Evolutionary conservation across 92 coral and sea anemone species (phyloP).

Genomic region (Chrysogorgia sp.): DNA sequence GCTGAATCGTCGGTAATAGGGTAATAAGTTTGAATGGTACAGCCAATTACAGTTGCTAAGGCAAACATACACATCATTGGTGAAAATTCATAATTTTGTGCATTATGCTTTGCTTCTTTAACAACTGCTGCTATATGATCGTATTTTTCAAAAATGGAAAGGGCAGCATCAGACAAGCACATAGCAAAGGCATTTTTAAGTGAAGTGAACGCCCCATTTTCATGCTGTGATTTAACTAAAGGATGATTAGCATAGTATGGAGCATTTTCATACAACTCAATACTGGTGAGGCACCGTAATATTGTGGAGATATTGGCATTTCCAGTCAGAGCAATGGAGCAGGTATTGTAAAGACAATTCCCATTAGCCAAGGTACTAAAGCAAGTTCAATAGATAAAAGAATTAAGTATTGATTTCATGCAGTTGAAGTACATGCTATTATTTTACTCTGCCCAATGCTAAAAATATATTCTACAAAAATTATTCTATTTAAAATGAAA

Average conservation of each 20-base stretch:
- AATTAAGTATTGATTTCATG: too few species aligned
- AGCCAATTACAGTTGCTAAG: conserved; percentile 34
- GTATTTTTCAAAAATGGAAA: conserved; percentile 28
- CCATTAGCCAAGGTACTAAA: too few species aligned
- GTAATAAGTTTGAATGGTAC: conserved; percentile 47
- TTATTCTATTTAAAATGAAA: too few species aligned
- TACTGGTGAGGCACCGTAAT: too few species aligned
- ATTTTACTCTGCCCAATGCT: too few species aligned
- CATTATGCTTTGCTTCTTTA: conserved; percentile 41
- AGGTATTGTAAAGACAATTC: too few species aligned
- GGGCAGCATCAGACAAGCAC: conserved; percentile 48
- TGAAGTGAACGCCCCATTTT: conserved; percentile 42
- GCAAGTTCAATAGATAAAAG: too few species aligned
- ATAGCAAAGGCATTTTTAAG: conserved; percentile 52
- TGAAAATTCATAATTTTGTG: conserved; percentile 28
- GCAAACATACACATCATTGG: conserved; percentile 44
- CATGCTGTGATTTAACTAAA: conserved; percentile 39
- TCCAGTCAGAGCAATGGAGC: too few species aligned
- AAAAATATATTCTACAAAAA: too few species aligned
- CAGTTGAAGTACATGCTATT: too few species aligned
- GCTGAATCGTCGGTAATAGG: conserved; percentile 40
- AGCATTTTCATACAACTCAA: too few species aligned
- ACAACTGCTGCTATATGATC: conserved; percentile 31
- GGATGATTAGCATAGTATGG: conserved; percentile 49
- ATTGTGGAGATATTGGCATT: too few species aligned